A percentile compares a stretch with the other conserved stretches of the same genome.
Evolutionary conservation across 2,113 vertebrate genomes (phyloP).

Genomic region (Megaceryle torquata): DNA sequence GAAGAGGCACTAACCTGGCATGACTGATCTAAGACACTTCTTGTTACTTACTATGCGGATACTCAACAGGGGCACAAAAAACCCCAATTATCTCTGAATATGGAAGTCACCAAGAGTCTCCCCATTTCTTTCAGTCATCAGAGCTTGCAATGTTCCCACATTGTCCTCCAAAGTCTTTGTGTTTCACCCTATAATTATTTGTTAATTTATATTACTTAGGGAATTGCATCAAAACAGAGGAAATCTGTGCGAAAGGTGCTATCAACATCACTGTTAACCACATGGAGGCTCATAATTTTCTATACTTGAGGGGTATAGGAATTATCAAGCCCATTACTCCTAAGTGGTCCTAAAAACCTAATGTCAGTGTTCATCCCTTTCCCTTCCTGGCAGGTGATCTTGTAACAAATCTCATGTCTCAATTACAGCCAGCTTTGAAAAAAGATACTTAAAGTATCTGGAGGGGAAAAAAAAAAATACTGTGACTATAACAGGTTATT

Average conservation of each 20-base stretch:
- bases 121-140: background rate
- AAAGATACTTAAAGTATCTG: background rate
- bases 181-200: background rate
- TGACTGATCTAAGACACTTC: background rate
- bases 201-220: background rate
- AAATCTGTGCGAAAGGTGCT: background rate
- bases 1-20: background rate
- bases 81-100: background rate
- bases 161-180: background rate
- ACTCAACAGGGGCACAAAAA: background rate
- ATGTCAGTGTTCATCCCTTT: background rate
- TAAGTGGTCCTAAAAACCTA: background rate
- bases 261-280: background rate
- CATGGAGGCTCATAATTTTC: background rate
- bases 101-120: background rate
- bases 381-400: background rate
- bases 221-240: background rate
- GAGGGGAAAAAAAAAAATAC: background rate
- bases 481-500: background rate
- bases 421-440: constrained; percentile 4
- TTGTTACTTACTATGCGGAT: background rate
- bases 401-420: constrained; percentile 17
- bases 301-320: background rate
- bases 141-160: background rate
- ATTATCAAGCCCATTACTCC: background rate